Base-by-base conservation (phyloP, 2,888 invertebrate genomes). In the Sicus ferrugineus region DNA sequence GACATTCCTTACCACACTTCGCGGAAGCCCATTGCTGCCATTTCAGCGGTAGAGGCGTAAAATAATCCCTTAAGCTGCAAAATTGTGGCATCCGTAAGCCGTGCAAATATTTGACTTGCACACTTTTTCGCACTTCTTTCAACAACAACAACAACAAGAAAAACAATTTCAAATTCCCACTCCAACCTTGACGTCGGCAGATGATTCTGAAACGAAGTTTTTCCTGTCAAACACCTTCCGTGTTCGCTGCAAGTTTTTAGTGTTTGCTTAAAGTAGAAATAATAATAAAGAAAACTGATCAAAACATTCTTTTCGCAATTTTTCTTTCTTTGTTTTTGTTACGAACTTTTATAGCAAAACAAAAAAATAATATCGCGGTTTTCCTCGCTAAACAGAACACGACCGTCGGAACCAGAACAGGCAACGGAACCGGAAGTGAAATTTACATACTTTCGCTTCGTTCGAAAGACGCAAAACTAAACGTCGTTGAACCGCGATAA, bases 11-110 rank as follows among this genome's bases (percentile, higher is more conserved):
- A 23, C 31, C 31, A 38, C 59, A 59, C 59, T 31, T 59, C 59
- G 59, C 19, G 19, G n/a, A 4, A 58, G 30, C 16, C n/a, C 28
- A 28, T 31, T 30, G 26, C 30, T 58, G 56, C 21, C 56, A 26
- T 30, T 34, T 34, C 34, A 34, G 23, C 19, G 65, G 23, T 28
- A 54, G 23, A 59, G 59, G 59, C 61, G 42, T 28, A 28, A 59
- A 68, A 68, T 68, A 68, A 68, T 68, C 68, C 38, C 50, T 62
- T 68, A 62, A 68, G 68, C 68, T 68, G 68, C 52, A 68, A 68
- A 68, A 68, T 62, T 68, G 61, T 68, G 61, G 68, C 62, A 61
- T 68, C 62, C 61, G 54, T 68, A 68, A 68, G 61, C 62, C 38
- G 62, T 54, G 68, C 42, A 54, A 68, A 68, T 68, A 68, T 68